Base-by-base conservation (phyloP, 2,797 vertebrate species). In the Tokudaia tokunoshimensis region DNA sequence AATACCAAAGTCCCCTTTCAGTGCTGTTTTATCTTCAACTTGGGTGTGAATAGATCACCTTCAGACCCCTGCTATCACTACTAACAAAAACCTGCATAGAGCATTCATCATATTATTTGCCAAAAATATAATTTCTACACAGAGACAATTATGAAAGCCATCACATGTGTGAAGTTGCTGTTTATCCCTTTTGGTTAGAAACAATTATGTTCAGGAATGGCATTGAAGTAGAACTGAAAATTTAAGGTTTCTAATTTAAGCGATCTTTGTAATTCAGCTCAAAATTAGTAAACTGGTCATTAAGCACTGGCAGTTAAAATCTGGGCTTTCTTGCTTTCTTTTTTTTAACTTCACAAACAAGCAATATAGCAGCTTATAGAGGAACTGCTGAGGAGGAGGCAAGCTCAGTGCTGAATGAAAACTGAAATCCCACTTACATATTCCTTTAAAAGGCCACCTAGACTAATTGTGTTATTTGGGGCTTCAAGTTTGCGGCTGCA, bases 61-160 rank as follows among this genome's bases (percentile, higher is more conserved):
- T 92, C 76, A 85, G 67, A 91, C 86, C 95, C 88, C 72, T 92
- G 41, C 59, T 87, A 95, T 87, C 59, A 50, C 12, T 91, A 76
- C 6, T 55, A 92, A n/a, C 61, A 91, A 97, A 95, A 94, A 59
- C 24, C 89, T 89, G 59, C 55, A 75, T 74, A n/a, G 50, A 5
- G 44, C 55, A 94, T 61, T 65, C 92, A 96, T 95, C 89, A 87
- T 70, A 57, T 74, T 75, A 86, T 92, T 96, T 95, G 63, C 75
- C 92, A 76, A 61, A 94, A 96, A 86, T 91, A 82, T 89, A 79
- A 95, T 95, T 95, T 96, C 82, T 95, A 89, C 61, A 84, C 88
- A 90, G 92, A 72, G 84, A 96, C 93, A 94, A 96, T 96, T 85
- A 96, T 70, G 63, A 94, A 96, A 97, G 70, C 44, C 57, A 96